phyloP scores from a whole-genome alignment of 2,888 invertebrate species.

The Amiota minor region DNA sequence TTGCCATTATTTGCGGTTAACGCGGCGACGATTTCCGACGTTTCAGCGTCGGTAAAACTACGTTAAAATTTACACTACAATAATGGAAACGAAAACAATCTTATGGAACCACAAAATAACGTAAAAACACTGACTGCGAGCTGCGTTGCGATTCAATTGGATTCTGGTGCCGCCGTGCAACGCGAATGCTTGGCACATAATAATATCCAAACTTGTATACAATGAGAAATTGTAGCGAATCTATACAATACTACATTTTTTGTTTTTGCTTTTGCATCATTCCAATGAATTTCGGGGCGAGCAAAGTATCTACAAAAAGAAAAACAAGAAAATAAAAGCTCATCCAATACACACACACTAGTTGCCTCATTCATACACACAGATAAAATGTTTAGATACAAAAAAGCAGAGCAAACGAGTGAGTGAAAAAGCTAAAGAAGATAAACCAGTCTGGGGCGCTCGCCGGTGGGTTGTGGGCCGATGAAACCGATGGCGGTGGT shows the following conservation, averaged over 20 bases:
- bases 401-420: slow-evolving; percentile 9
- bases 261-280: slow-evolving; percentile 41
- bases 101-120: slow-evolving; percentile 23
- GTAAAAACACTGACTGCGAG: slow-evolving; percentile 43
- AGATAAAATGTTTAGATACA: slow-evolving; percentile 37
- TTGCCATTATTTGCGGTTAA: slow-evolving; percentile 66
- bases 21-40: slow-evolving; percentile 60
- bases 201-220: slow-evolving; percentile 36
- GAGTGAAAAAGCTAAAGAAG: slow-evolving; percentile 27
- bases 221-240: slow-evolving; percentile 28
- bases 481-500: neutral
- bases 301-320: slow-evolving; percentile 10
- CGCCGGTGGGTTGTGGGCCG: neutral
- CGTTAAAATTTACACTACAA: slow-evolving; percentile 27
- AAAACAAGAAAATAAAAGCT: slow-evolving; percentile 26
- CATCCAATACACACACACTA: slow-evolving; percentile 15
- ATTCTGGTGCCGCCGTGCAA: slow-evolving; percentile 49
- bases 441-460: neutral
- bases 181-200: slow-evolving; percentile 57
- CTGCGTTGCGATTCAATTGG: slow-evolving; percentile 32
- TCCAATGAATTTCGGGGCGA: slow-evolving; percentile 49
- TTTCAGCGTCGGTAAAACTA: slow-evolving; percentile 49
- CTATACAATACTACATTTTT: no score
- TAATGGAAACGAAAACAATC: slow-evolving; percentile 21
- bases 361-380: slow-evolving; percentile 48